These are phyloP conservation scores for Sanderia malayensis DNA, from an alignment of 30 jellyfish, hydroid and myxozoan genomes.

Conservation along the genomic window DNA sequence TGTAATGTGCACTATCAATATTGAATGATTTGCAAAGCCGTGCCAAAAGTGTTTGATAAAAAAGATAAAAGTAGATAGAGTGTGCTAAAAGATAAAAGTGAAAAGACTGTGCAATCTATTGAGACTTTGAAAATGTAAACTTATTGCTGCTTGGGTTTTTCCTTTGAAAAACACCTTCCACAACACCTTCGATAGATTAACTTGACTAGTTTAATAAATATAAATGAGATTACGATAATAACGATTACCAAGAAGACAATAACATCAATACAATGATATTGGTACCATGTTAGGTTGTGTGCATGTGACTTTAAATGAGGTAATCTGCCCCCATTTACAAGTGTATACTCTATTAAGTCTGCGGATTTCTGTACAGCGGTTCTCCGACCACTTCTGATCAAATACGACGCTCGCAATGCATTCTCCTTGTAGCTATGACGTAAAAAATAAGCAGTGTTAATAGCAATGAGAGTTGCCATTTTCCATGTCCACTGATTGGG, in stretches of 20 bases:
- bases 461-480: too few species aligned
- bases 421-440: background rate
- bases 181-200: background rate
- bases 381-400: background rate
- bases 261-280: slow-evolving; percentile 14
- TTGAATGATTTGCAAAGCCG: too few species aligned
- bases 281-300: slow-evolving; percentile 43
- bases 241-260: background rate
- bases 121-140: too few species aligned
- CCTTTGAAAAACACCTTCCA: too few species aligned
- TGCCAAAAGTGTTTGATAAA: too few species aligned
- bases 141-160: too few species aligned
- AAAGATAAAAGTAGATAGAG: too few species aligned
- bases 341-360: slow-evolving; percentile 34
- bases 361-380: slow-evolving; percentile 7
- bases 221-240: background rate
- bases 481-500: too few species aligned
- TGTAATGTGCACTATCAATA: too few species aligned
- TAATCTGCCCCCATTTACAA: slow-evolving; percentile 45
- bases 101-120: too few species aligned
- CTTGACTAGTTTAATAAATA: background rate
- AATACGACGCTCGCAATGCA: background rate
- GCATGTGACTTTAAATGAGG: slow-evolving; percentile 51
- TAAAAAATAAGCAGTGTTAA: too few species aligned
- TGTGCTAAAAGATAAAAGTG: too few species aligned